A percentile compares a stretch with the other conserved stretches of the same genome.
Conservation (phyloP, 2,797 vertebrate species). For the Betta splendens region DNA sequence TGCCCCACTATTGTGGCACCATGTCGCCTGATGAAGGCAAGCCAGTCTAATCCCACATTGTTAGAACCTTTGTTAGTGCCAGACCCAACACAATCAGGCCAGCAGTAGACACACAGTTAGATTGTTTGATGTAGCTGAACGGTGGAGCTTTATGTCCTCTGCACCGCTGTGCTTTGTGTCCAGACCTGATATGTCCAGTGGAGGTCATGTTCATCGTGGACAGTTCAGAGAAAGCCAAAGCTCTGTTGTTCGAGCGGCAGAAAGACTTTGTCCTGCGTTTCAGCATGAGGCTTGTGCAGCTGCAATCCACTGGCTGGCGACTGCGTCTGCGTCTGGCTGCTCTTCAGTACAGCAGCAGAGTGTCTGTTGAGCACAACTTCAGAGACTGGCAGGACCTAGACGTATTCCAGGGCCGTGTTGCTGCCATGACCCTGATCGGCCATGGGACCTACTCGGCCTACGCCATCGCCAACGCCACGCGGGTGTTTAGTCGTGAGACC, state of each 20-base stretch:
- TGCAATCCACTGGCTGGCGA: constrained; percentile 71
- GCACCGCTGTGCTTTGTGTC: not conserved
- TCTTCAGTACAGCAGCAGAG: constrained; percentile 89
- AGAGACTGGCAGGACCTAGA: constrained; percentile 86
- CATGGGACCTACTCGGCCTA: constrained; percentile 89
- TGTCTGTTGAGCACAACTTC: constrained; percentile 85
- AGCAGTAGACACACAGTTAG: too few species aligned
- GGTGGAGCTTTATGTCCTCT: not conserved
- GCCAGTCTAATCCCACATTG: too few species aligned
- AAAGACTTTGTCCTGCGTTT: constrained; percentile 83
- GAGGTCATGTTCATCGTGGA: constrained; percentile 87
- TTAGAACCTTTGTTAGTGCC: too few species aligned
- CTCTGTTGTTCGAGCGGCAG: constrained; percentile 82
- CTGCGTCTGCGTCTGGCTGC: constrained; percentile 81
- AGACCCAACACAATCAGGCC: too few species aligned
- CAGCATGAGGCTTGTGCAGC: constrained; percentile 78
- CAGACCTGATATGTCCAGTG: constrained; percentile 76
- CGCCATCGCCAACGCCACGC: constrained; percentile 86
- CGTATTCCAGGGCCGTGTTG: constrained; percentile 84
- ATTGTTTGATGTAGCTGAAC: too few species aligned
- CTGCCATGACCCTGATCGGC: constrained; percentile 84
- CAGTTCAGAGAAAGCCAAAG: constrained; percentile 89
- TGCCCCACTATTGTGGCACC: too few species aligned
- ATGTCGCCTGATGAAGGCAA: too few species aligned
- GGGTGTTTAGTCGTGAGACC: constrained; percentile 82